Base-by-base conservation (phyloP, 2,113 vertebrate species). In the Anoplopoma fimbria region DNA sequence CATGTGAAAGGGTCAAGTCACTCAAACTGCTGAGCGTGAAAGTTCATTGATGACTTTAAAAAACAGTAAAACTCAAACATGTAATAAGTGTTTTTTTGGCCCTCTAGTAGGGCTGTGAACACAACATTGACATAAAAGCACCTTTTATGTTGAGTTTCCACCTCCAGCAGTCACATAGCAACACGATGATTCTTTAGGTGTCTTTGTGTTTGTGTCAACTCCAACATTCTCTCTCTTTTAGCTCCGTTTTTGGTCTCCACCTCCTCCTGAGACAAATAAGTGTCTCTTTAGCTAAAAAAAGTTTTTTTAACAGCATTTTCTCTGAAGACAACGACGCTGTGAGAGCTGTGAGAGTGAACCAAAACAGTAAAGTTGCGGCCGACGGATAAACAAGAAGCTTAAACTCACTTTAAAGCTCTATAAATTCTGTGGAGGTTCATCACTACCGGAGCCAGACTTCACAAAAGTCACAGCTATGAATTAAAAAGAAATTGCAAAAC, bases 231-330 rank as follows among this genome's bases (percentile, higher is more conserved):
- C 19, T 33, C 19, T 27, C 40, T 36, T 14, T 36, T 29, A 3
- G 29, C 76, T 29, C 45, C 21, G 47, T 2, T 1, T 71, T 71
- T 71, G 77, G 42, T 71, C 68, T 79, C 68, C 57, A 17, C 57
- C 57, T 17, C 0, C 55, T n/a, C 42, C 76, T 53, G n/a, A 38
- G 29, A n/a, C 15, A 49, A 69, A 67, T 1, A 7, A 19, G 6
- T 38, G 36, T 33, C 51, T 72, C 51, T 36, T 17, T 27, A 31
- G 55, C 27, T 3, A 58, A 40, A 63, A 23, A 34, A 10, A 10
- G 60, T 23, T 60, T 1, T 38, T 62, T n/a, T 10, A 3, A 63
- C 31, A n/a, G 19, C 34, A 38, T 36, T 23, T n/a, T 6, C 4
- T 2, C 33, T 23, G 33, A 63, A 17, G n/a, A n/a, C n/a, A 19